Conservation (phyloP, 2,888 invertebrate species). For the Eumacrocentrus americanus region DNA sequence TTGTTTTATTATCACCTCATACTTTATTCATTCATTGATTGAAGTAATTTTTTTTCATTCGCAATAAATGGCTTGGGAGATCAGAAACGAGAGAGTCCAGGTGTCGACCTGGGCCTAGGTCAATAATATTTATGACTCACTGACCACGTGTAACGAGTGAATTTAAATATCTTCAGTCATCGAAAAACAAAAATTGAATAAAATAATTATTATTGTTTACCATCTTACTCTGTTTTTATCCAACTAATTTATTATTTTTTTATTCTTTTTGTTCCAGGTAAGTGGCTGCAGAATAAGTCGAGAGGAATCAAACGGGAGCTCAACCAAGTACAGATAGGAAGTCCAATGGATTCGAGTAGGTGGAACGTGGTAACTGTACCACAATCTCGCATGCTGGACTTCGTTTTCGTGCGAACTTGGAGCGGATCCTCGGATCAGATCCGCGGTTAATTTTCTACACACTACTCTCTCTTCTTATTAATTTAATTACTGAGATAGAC, state of each 20-base stretch:
- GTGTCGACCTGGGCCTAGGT: no score
- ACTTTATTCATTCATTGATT: no score
- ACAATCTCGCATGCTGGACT: slow-evolving; percentile 11
- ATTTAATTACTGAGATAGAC: slow-evolving; percentile 24
- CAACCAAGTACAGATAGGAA: background rate
- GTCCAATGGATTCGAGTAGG: slow-evolving; percentile 19
- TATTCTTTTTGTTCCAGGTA: slow-evolving; percentile 36
- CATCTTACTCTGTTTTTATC: slow-evolving; percentile 20
- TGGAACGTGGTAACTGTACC: slow-evolving; percentile 30
- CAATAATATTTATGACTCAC: no score
- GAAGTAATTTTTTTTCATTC: no score
- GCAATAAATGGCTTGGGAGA: no score
- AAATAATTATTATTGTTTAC: background rate
- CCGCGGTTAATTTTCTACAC: slow-evolving; percentile 33
- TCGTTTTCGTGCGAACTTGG: slow-evolving; percentile 7
- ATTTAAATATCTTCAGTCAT: background rate
- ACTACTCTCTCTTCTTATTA: slow-evolving; percentile 19
- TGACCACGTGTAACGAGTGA: no score
- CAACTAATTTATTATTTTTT: slow-evolving; percentile 15
- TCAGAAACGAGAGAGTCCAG: no score
- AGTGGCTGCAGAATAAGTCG: slow-evolving; percentile 21
- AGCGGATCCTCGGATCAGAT: slow-evolving; percentile 34
- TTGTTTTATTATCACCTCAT: no score
- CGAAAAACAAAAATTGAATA: background rate
- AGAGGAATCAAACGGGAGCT: background rate